These are phyloP conservation scores for Cariama cristata DNA, from an alignment of 2,113 vertebrate genomes.

Conservation along the genomic window DNA sequence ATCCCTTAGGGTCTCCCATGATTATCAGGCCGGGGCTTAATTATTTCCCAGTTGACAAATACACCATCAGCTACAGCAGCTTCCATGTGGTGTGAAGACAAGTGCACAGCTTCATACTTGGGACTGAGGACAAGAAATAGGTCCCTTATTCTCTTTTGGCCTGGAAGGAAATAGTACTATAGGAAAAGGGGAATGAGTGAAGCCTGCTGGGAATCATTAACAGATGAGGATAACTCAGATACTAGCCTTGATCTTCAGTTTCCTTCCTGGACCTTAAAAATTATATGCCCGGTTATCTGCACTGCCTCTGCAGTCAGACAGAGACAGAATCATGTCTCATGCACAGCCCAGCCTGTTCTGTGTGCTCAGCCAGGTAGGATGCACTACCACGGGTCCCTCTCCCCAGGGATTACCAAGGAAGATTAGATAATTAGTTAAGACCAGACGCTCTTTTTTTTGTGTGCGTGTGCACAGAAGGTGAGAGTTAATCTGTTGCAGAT, in stretches of 20 bases:
- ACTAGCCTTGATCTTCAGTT: background rate
- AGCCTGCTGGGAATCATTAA: background rate
- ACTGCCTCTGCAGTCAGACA: background rate
- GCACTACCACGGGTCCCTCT: background rate
- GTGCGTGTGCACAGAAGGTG: background rate
- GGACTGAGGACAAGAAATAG: background rate
- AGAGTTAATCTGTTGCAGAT: background rate
- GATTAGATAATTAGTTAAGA: background rate
- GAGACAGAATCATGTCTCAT: background rate
- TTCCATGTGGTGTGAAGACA: background rate
- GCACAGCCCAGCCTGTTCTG: background rate
- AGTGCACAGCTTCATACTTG: background rate
- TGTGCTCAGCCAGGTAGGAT: background rate
- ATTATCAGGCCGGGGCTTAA: background rate
- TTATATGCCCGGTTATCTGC: background rate
- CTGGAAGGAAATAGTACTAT: background rate
- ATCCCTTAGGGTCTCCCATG: background rate
- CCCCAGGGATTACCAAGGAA: background rate
- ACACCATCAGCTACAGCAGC: background rate
- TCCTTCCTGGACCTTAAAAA: background rate
- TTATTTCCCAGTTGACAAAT: background rate
- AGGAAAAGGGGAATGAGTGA: background rate
- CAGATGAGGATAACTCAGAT: background rate
- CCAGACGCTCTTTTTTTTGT: accelerated
- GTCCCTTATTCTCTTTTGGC: background rate